These are phyloP conservation scores for Scolanthus callimorphus DNA, from an alignment of 92 coral and sea anemone species.

Conservation along the genomic window DNA sequence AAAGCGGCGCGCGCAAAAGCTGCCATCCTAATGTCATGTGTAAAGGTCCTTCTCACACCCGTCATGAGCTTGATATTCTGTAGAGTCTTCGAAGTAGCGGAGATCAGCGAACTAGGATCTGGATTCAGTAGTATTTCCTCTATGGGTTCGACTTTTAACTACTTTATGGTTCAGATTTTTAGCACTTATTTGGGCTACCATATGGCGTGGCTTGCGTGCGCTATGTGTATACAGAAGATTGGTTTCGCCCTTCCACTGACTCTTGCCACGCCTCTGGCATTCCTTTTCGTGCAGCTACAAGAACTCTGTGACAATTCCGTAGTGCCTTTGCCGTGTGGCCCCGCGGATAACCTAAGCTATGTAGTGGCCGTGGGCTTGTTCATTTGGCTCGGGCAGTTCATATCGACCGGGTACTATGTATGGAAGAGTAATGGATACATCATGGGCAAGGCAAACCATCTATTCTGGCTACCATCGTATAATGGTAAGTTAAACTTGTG, in stretches of 20 bases:
- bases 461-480: constrained; percentile 96
- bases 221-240: constrained; percentile 71
- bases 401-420: constrained; percentile 84
- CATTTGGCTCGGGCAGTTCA: constrained; percentile 56
- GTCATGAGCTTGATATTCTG: constrained; percentile 51
- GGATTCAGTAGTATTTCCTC: constrained; percentile 42
- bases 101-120: constrained; percentile 4
- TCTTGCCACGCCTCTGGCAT: constrained; percentile 74
- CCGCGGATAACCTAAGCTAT: constrained; percentile 2
- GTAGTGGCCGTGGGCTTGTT: constrained; percentile 20
- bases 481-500: constrained; percentile 47
- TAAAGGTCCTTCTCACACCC: constrained; percentile 70
- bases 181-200: constrained; percentile 70
- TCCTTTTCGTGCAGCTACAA: constrained; percentile 1
- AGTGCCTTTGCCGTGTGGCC: constrained; percentile 27
- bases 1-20: constrained; percentile 75
- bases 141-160: constrained; percentile 25
- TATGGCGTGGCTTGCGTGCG: constrained; percentile 75
- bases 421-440: constrained; percentile 73
- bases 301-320: not conserved
- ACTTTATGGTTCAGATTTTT: constrained; percentile 72
- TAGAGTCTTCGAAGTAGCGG: constrained; percentile 11
- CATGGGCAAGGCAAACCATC: constrained; percentile 84
- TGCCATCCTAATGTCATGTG: constrained; percentile 56
- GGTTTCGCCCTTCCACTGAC: constrained; percentile 85